These are phyloP conservation scores for Sphecodes monilicornis DNA, from an alignment of 2,888 invertebrate species.

Conservation along the genomic window DNA sequence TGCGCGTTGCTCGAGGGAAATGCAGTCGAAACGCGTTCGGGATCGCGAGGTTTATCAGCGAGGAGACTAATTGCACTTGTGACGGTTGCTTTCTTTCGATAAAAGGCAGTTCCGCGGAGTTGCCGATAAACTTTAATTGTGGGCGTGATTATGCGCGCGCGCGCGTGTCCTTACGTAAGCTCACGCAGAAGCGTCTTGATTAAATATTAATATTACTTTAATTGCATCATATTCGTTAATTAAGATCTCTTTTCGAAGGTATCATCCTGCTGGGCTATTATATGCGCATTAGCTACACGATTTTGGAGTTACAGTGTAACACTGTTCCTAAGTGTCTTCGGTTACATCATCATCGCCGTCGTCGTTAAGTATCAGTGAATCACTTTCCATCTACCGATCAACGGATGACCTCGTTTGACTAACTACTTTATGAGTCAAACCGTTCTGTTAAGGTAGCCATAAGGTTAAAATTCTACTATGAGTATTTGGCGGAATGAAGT, in stretches of 20 bases:
- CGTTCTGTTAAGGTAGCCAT: conserved; percentile 49
- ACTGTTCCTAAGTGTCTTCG: conserved; percentile 50
- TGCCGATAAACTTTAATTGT: conserved; percentile 33
- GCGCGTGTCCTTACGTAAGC: conserved; percentile 14
- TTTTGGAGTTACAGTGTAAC: conserved; percentile 41
- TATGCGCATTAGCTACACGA: background rate
- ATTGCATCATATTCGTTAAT: background rate
- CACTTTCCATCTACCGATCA: conserved; percentile 70
- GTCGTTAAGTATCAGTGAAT: conserved; percentile 70
- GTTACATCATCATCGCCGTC: conserved; percentile 61
- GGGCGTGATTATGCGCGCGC: background rate
- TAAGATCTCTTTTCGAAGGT: background rate
- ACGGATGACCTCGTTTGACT: conserved; percentile 71
- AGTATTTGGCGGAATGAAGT: background rate
- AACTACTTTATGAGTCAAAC: conserved; percentile 71
- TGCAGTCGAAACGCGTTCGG: conserved; percentile 19
- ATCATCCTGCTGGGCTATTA: no score
- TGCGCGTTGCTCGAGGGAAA: conserved; percentile 28
- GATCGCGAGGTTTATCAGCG: conserved; percentile 32
- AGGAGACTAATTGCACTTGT: conserved; percentile 18
- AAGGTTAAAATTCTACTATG: background rate
- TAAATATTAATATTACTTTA: background rate
- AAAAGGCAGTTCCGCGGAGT: background rate
- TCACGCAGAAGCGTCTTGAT: background rate
- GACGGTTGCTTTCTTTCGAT: conserved; percentile 17